These are phyloP conservation scores for Platycheirus rosarum DNA, from an alignment of 2,888 invertebrate genomes.

Conservation along the genomic window DNA sequence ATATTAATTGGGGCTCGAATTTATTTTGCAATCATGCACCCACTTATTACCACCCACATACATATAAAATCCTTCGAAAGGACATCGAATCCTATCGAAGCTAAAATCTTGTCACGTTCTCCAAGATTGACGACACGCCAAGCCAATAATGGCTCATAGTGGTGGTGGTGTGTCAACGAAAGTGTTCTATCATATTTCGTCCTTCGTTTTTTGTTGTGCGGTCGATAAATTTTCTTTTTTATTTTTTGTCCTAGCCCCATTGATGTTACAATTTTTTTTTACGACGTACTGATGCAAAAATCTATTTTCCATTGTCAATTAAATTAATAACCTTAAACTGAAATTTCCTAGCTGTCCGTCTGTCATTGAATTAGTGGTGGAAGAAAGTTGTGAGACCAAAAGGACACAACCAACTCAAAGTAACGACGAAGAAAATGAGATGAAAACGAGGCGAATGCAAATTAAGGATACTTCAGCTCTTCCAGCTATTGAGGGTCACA, in stretches of 20 bases:
- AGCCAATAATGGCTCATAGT: neutral
- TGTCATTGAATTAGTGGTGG: neutral
- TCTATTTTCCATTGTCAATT: conserved; percentile 39
- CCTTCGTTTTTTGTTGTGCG: neutral
- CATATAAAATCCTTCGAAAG: conserved; percentile 36
- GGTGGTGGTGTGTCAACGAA: conserved; percentile 19
- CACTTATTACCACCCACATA: conserved; percentile 13
- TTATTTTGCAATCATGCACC: conserved; percentile 36
- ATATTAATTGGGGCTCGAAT: conserved; percentile 60
- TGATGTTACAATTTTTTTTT: conserved; percentile 37
- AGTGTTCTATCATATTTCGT: conserved; percentile 7
- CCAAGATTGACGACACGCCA: conserved; percentile 6
- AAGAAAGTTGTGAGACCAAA: neutral
- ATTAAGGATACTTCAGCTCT: conserved; percentile 5
- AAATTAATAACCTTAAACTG: conserved; percentile 61
- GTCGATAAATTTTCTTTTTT: neutral
- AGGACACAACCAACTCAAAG: conserved; percentile 1
- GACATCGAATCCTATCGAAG: conserved; percentile 48
- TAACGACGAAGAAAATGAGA: conserved; percentile 28
- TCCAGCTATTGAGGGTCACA: neutral
- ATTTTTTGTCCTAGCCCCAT: neutral
- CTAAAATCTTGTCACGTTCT: conserved; percentile 62
- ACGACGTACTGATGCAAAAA: conserved; percentile 31
- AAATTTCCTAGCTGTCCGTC: conserved; percentile 23
- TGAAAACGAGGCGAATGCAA: neutral